Evolutionary conservation across 2,888 invertebrate genomes (phyloP), one percentile per base, ranked within the genome.

Genomic region (Drosophila macrospina): DNA sequence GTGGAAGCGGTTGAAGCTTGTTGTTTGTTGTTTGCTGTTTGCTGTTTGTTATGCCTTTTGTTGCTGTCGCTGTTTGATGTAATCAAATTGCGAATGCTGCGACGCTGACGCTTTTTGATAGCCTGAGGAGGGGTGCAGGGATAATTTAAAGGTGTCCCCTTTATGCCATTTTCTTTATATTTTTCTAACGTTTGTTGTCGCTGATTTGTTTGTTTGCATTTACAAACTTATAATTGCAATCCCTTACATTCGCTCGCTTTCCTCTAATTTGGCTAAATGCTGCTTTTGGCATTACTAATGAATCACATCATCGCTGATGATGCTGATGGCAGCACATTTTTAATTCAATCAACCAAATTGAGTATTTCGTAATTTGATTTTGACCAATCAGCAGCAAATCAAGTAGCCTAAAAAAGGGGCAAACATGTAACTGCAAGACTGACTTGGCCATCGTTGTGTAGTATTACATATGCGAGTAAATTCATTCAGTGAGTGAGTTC

Each of bases 11-110:
- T 28, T 36, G 28, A 37, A 13, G 52, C 51, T 59, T 52, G 51
- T 60, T 52, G 51, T 52, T 59, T 52, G 59, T 37, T 37, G 36
- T 37, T 54, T 66, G 57, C 32, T 45, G 47, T 44, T 55, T 67
- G 70, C 32, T 45, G 47, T 44, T 55, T 67, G 70, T 61, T 61
- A 54, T 64, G 57, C 65, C 66, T 66, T 69, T 66, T 66, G 56
- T 57, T 69, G 67, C 72, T 65, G 67, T 73, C 64, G 63, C 45
- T 56, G 47, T 63, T 83, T 85, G 86, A 85, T 85, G 88, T 86
- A 85, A 85, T 85, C 88, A 83, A 83, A 83, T 88, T 70, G 86
- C 83, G 70, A 84, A 84, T 76, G 66, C 55, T 65, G 42, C 44
- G 51, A 24, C 34, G 15, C n/a, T 54, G 47, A 47, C n/a, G n/a